Evolutionary conservation across 2,113 vertebrate genomes (phyloP).

Genomic region (Cochlearius cochlearius): DNA sequence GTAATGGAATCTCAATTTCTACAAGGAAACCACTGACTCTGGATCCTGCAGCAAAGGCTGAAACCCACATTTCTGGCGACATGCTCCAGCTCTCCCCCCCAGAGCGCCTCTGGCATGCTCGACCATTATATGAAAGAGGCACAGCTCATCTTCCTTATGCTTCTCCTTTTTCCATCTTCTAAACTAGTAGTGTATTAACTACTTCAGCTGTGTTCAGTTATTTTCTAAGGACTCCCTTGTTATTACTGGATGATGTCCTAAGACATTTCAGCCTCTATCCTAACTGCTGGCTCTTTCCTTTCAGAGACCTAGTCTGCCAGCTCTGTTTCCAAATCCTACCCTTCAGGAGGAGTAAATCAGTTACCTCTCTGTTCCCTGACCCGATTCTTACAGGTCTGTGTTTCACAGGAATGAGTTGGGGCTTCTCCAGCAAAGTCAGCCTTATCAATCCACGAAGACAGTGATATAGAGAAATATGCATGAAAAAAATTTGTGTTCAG

Average conservation of each 20-base stretch:
- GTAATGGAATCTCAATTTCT: not conserved
- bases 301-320: not conserved
- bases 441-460: not conserved
- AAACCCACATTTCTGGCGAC: not conserved
- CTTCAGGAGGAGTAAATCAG: not conserved
- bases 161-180: not conserved
- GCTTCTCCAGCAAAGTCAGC: not conserved
- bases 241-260: not conserved
- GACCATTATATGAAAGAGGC: not conserved
- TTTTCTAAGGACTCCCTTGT: not conserved
- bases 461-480: not conserved
- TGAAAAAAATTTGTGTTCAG: not conserved
- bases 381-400: not conserved
- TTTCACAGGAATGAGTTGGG: not conserved
- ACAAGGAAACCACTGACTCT: not conserved
- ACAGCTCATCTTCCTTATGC: not conserved
- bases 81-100: not conserved
- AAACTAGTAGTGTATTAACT: not conserved
- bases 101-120: not conserved
- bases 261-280: not conserved
- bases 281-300: not conserved
- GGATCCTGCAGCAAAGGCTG: not conserved
- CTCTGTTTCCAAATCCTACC: not conserved
- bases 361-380: not conserved
- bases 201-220: not conserved